Evolutionary conservation across 2,113 vertebrate species (phyloP).

Genomic region (Melanostigma gelatinosum): DNA sequence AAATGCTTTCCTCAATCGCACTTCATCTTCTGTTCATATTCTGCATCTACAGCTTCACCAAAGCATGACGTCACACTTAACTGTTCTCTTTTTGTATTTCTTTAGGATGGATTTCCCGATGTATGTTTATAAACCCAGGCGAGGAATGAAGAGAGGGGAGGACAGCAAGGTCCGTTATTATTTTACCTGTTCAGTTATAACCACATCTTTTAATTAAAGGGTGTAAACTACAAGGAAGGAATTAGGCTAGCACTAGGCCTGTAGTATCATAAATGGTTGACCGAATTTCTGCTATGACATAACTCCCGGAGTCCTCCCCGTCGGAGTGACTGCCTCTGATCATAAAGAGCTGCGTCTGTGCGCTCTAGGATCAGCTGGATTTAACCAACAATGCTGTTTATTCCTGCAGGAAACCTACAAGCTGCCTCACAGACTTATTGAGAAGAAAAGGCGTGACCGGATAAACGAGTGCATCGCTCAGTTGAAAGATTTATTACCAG

Average conservation of each 20-base stretch:
- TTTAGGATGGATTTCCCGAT: constrained; percentile 94
- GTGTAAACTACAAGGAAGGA: constrained; percentile 6
- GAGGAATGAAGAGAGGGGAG: constrained; percentile 92
- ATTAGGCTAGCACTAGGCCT: constrained; percentile 23
- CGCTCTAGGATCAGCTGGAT: not conserved
- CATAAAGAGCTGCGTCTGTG: not conserved
- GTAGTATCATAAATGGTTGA: constrained; percentile 63
- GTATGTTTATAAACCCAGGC: constrained; percentile 93
- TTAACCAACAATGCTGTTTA: constrained; percentile 18
- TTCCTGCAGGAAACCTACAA: constrained; percentile 94
- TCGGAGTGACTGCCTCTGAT: constrained; percentile 36
- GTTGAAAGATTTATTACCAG: constrained; percentile 96
- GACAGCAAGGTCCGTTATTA: constrained; percentile 90
- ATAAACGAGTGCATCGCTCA: constrained; percentile 99
- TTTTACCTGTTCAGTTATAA: not conserved
- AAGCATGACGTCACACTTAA: not conserved
- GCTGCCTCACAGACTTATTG: constrained; percentile 95
- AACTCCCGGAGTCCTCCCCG: constrained; percentile 61
- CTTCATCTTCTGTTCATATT: not conserved
- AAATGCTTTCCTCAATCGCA: not conserved
- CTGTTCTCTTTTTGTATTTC: constrained; percentile 23
- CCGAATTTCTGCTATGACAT: constrained; percentile 74
- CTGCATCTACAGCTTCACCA: not conserved
- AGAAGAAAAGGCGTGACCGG: constrained; percentile 97
- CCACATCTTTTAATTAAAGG: not conserved